Conservation (phyloP, 2,888 invertebrate genomes). For the Spialia ferax region DNA sequence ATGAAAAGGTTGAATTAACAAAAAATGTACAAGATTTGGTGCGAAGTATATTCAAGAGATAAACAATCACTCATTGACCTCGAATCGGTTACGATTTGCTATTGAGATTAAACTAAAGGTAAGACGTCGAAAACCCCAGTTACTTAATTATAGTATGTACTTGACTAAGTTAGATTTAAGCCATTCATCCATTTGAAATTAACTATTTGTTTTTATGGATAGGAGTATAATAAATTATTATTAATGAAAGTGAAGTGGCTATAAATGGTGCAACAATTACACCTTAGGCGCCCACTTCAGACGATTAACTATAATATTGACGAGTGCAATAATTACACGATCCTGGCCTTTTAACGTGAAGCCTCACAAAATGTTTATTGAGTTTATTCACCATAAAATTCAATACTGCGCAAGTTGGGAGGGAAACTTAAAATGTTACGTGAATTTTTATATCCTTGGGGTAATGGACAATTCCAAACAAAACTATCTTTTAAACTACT, state of each 20-base stretch:
- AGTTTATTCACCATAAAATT: slow-evolving; percentile 4
- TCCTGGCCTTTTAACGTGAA: slow-evolving; percentile 1
- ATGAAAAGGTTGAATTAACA: slow-evolving; percentile 19
- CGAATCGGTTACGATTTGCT: slow-evolving; percentile 27
- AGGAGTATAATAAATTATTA: neutral
- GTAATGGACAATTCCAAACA: too few relatives aligned
- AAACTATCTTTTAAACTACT: too few relatives aligned
- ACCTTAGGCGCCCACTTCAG: too few relatives aligned
- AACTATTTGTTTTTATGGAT: neutral
- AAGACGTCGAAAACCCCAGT: slow-evolving; percentile 31
- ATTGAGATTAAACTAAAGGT: slow-evolving; percentile 33
- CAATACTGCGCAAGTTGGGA: slow-evolving; percentile 3
- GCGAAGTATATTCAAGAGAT: slow-evolving; percentile 15
- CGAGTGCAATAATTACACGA: neutral
- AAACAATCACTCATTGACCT: slow-evolving; percentile 38
- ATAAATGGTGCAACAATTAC: neutral
- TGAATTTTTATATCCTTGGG: neutral
- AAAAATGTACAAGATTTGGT: slow-evolving; percentile 28
- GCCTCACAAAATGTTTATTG: slow-evolving; percentile 7
- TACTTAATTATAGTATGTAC: neutral
- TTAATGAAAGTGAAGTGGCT: neutral
- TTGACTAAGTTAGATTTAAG: neutral
- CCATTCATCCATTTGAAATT: neutral
- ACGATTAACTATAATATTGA: neutral
- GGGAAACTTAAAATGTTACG: neutral